These are phyloP conservation scores for Pentalonia nigronervosa DNA, from an alignment of 1,140 invertebrate species.

Conservation along the genomic window DNA sequence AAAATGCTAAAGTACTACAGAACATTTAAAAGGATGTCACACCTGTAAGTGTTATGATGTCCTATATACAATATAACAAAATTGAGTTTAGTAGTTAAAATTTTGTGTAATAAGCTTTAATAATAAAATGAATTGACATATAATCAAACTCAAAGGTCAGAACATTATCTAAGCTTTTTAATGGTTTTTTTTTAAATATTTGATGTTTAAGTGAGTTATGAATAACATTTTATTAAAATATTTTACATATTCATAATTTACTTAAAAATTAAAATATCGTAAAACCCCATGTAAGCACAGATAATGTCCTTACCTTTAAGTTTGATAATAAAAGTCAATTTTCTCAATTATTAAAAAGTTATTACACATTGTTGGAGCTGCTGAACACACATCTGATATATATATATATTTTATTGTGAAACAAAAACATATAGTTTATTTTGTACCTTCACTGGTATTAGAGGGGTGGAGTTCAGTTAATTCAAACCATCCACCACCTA, in stretches of 20 bases:
- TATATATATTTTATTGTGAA: no score
- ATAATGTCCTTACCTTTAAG: no score
- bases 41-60: neutral
- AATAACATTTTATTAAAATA: neutral
- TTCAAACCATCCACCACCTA: no score
- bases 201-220: neutral
- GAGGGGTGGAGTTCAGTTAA: no score
- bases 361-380: no score
- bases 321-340: no score
- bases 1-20: neutral
- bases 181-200: neutral
- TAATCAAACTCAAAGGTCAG: neutral
- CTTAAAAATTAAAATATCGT: no score
- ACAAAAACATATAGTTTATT: no score
- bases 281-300: no score
- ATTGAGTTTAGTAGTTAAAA: neutral
- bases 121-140: neutral
- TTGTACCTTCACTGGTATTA: no score
- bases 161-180: neutral
- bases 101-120: neutral
- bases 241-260: neutral
- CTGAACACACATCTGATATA: no score
- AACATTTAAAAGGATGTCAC: neutral
- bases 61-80: neutral
- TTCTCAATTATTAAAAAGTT: no score